Conservation (phyloP, 2,797 vertebrate genomes). For the Silurus lanzhouensis region DNA sequence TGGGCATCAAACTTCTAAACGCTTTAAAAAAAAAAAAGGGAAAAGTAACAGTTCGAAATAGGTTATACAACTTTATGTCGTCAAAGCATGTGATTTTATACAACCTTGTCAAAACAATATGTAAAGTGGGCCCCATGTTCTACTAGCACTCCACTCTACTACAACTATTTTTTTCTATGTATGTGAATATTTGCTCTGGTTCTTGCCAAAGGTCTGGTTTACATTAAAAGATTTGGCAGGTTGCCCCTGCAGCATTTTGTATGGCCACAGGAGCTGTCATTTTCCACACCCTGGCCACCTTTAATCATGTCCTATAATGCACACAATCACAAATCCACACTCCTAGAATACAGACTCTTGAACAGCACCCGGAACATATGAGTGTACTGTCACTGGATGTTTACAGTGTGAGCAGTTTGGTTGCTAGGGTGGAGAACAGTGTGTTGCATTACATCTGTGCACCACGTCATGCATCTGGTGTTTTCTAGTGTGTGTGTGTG, state of each 20-base stretch:
- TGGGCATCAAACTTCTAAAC: background rate
- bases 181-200: slow-evolving; percentile 58
- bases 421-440: slow-evolving; percentile 65
- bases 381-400: slow-evolving; percentile 50
- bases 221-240: slow-evolving; percentile 69
- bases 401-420: slow-evolving; percentile 52
- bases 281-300: slow-evolving; percentile 59
- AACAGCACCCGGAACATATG: slow-evolving; percentile 66
- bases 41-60: slow-evolving; percentile 35
- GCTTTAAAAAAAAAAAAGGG: background rate
- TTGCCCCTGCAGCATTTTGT: slow-evolving; percentile 59
- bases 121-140: slow-evolving; percentile 22
- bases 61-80: slow-evolving; percentile 33
- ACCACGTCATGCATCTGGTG: slow-evolving; percentile 57
- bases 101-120: slow-evolving; percentile 22
- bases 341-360: slow-evolving; percentile 41
- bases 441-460: slow-evolving; percentile 25
- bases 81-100: slow-evolving; percentile 45
- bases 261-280: slow-evolving; percentile 68
- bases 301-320: slow-evolving; percentile 57
- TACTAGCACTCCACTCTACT: background rate
- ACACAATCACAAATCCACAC: slow-evolving; percentile 24
- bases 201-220: slow-evolving; percentile 69
- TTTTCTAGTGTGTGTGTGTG: slow-evolving; percentile 50
- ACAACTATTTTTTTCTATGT: slow-evolving; percentile 40